A percentile compares a stretch with the other conserved stretches of the same genome.
These are phyloP conservation scores for Acrobasis repandana DNA, from an alignment of 2,888 invertebrate genomes.

Conservation along the genomic window DNA sequence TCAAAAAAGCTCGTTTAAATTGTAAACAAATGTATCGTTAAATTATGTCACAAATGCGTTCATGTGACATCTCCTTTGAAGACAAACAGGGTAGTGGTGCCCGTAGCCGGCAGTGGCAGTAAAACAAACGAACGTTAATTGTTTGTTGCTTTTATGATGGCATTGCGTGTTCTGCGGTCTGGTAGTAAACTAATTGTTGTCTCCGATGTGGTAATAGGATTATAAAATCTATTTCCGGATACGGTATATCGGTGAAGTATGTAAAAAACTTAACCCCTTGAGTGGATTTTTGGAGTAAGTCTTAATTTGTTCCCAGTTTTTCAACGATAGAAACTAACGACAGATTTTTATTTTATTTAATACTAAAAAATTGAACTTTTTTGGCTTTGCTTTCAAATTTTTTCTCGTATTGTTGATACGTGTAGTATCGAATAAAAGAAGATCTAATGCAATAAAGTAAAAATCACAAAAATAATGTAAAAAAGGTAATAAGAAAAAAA, in stretches of 20 bases:
- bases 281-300: no score
- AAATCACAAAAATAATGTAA: no score
- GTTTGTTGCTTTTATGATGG: constrained; percentile 75
- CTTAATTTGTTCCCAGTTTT: no score
- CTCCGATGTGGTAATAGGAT: constrained; percentile 31
- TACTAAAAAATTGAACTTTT: no score
- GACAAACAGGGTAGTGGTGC: constrained; percentile 57
- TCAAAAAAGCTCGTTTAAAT: constrained; percentile 41
- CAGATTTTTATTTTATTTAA: no score
- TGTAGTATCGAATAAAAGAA: no score
- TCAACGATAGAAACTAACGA: no score
- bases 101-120: constrained; percentile 45
- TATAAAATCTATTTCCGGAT: constrained; percentile 30
- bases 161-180: constrained; percentile 71
- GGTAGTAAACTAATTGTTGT: constrained; percentile 65
- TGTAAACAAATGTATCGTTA: constrained; percentile 50
- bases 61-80: constrained; percentile 68
- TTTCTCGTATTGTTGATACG: no score
- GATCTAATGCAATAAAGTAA: no score
- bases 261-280: no score
- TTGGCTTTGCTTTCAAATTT: no score
- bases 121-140: constrained; percentile 76
- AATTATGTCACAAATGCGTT: constrained; percentile 52
- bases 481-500: background rate
- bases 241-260: constrained; percentile 23